phyloP scores from a whole-genome alignment of 2,797 vertebrate species.

The Centroberyx gerrardi region DNA sequence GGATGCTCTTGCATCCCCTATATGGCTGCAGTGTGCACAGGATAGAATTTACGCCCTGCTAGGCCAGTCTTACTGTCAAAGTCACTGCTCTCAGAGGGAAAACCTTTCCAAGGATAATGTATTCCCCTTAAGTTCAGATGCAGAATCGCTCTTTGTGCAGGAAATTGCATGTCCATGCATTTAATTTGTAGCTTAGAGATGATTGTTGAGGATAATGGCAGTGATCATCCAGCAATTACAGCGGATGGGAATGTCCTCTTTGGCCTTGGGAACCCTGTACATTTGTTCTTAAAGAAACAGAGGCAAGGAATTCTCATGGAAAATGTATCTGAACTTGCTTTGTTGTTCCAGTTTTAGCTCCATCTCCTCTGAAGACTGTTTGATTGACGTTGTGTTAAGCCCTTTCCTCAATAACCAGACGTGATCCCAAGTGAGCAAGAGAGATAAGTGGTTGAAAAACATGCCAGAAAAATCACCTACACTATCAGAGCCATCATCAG shows the following conservation, averaged over 20 bases:
- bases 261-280: slow-evolving; percentile 5
- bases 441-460: neutral
- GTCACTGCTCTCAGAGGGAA: neutral
- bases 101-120: slow-evolving; percentile 11
- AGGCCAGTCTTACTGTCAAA: neutral
- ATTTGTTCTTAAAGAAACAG: neutral
- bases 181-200: slow-evolving; percentile 5
- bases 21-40: neutral
- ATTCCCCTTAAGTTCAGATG: slow-evolving; percentile 20
- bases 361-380: neutral
- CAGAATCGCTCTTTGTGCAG: slow-evolving; percentile 20
- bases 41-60: slow-evolving; percentile 2
- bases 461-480: neutral
- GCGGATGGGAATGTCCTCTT: neutral
- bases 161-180: slow-evolving; percentile 21
- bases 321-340: neutral
- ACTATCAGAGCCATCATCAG: no score
- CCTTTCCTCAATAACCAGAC: neutral
- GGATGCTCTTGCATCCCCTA: neutral
- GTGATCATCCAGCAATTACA: neutral
- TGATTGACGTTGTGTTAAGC: neutral
- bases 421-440: neutral
- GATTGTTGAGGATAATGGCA: neutral
- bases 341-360: neutral
- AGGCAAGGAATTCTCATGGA: neutral